A percentile compares a stretch with the other conserved stretches of the same genome.
These are phyloP conservation scores for Camelus bactrianus DNA, from an alignment of 2,113 vertebrate species.

Conservation along the genomic window DNA sequence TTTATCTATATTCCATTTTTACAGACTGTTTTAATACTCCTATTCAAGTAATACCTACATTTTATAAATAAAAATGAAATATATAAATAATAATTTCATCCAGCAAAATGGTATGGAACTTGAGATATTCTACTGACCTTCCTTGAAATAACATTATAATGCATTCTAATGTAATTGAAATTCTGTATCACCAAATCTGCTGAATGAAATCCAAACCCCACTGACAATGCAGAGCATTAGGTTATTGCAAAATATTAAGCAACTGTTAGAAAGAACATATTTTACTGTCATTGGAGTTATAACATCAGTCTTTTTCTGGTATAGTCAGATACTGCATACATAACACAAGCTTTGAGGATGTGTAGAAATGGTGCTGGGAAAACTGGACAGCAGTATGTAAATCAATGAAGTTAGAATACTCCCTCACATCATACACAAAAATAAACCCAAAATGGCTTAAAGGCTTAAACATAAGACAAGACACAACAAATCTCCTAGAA, in stretches of 20 bases:
- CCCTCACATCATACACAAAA: too few species aligned
- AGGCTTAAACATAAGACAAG: too few species aligned
- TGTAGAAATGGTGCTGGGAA: too few species aligned
- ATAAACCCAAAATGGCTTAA: too few species aligned
- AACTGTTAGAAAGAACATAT: not conserved
- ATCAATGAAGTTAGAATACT: too few species aligned
- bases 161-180: not conserved
- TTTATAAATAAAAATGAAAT: slow-evolving; percentile 6
- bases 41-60: not conserved
- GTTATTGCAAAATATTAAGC: not conserved
- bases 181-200: not conserved
- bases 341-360: not conserved
- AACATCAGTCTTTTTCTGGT: not conserved
- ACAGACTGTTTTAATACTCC: not conserved
- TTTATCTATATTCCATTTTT: not conserved
- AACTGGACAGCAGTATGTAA: too few species aligned
- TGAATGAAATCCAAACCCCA: not conserved
- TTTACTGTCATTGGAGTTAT: not conserved
- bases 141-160: not conserved
- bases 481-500: too few species aligned
- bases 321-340: not conserved
- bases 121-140: not conserved
- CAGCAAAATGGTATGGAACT: not conserved
- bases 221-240: not conserved
- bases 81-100: not conserved